Conservation (phyloP, 2,797 vertebrate genomes). For the Anas flavirostris region DNA sequence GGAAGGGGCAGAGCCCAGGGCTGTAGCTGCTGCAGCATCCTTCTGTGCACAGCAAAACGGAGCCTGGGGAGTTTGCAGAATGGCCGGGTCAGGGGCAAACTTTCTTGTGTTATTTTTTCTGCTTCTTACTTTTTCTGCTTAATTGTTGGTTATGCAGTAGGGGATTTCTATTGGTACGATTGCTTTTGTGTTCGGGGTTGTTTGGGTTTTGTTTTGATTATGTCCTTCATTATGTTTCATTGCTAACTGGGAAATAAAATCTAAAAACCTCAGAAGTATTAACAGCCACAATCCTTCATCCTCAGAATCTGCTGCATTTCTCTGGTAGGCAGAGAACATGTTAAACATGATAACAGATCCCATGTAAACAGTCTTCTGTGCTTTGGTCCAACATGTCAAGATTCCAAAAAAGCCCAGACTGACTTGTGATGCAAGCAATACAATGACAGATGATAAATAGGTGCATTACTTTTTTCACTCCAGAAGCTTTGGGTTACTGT, state of each 20-base stretch:
- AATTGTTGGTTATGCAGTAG: neutral
- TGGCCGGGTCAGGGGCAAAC: neutral
- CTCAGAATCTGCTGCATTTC: neutral
- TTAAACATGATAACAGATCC: neutral
- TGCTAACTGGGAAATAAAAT: neutral
- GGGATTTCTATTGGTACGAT: neutral
- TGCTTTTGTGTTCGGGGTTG: neutral
- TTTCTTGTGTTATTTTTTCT: neutral
- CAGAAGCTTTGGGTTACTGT: neutral
- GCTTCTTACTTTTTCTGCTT: neutral
- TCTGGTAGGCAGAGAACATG: neutral
- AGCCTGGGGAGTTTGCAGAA: rapidly evolving
- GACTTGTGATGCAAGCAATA: neutral
- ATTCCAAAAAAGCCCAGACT: neutral
- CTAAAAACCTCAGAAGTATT: neutral
- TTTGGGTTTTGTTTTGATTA: neutral
- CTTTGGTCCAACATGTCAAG: neutral
- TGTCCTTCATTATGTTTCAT: neutral
- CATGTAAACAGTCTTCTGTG: neutral
- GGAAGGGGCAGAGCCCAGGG: neutral
- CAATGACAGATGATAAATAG: neutral
- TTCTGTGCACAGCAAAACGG: rapidly evolving
- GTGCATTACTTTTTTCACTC: neutral
- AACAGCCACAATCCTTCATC: neutral
- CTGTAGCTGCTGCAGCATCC: neutral